Evolutionary conservation across 2,113 vertebrate species (phyloP), one percentile per base, ranked within the genome.

Genomic region (Tragelaphus scriptus): DNA sequence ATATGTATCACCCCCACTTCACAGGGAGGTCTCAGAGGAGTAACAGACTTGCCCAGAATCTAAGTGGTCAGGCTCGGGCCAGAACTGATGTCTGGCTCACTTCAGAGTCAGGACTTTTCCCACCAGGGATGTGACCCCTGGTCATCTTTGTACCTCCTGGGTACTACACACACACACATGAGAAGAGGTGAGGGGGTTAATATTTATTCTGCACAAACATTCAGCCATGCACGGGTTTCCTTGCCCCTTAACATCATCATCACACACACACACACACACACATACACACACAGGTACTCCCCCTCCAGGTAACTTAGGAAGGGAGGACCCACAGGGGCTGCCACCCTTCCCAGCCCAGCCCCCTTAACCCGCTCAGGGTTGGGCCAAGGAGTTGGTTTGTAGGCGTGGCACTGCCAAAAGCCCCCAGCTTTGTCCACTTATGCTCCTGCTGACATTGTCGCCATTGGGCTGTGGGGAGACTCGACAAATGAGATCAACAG

Each of bases 401-500:
- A 51, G 40, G 71, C 2, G 12, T 0, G 0, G 6, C 40, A 77
- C n/a, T 11, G 49, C 58, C 30, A 47, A n/a, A 13, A 23, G 32
- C 19, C 23, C 32, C 30, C n/a, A 32, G 3, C 56, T 44, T 16
- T 10, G 0, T 13, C 6, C 32, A 9, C 11, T 44, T 4, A 2
- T 12, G 28, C 6, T 36, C 30, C 63, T 21, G 71, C n/a, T 0
- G n/a, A 55, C 11, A 2, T 15, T 0, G 1, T 58, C 36, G 1
- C 9, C 2, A 7, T 4, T 32, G 2, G n/a, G 2, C 25, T 25
- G 0, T 0, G 2, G 8, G 21, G 6, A 58, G 49, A 49, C 53
- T 32, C 28, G 0, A 21, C 15, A 51, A 68, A 9, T 3, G 49
- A 82, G 77, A 61, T 36, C 65, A 53, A 2, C n/a, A 55, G 95